These are phyloP conservation scores for Dromiciops gliroides DNA, from an alignment of 2,113 vertebrate species.

Conservation along the genomic window DNA sequence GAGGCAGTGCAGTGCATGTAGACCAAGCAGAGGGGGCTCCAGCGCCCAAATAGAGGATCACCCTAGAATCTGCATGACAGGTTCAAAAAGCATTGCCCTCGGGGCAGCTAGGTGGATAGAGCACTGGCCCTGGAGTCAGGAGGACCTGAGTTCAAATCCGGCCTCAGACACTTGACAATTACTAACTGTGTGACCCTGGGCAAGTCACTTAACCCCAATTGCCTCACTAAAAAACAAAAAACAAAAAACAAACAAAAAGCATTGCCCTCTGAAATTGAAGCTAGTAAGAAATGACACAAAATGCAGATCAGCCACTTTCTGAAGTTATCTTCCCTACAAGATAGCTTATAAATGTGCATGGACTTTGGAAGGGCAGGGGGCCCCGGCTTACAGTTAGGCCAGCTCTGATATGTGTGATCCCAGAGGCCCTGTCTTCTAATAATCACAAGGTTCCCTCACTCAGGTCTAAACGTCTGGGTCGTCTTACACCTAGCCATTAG, in stretches of 20 bases:
- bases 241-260: neutral
- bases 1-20: neutral
- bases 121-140: no score
- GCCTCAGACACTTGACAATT: no score
- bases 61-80: neutral
- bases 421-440: neutral
- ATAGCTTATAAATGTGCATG: neutral
- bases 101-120: no score
- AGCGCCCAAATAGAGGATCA: neutral
- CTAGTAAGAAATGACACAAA: neutral
- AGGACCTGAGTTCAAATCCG: no score
- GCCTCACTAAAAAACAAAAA: no score
- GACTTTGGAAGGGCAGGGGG: neutral
- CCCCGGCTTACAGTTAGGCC: no score
- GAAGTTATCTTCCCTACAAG: neutral
- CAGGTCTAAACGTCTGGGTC: no score
- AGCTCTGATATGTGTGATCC: no score
- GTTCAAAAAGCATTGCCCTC: neutral
- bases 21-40: neutral
- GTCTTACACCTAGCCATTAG: neutral
- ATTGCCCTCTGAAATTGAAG: neutral
- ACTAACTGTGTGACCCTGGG: no score
- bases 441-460: neutral
- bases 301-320: neutral
- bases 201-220: no score